Evolutionary conservation across 1,140 invertebrate genomes (phyloP).

Genomic region (Platorchestia sp.): DNA sequence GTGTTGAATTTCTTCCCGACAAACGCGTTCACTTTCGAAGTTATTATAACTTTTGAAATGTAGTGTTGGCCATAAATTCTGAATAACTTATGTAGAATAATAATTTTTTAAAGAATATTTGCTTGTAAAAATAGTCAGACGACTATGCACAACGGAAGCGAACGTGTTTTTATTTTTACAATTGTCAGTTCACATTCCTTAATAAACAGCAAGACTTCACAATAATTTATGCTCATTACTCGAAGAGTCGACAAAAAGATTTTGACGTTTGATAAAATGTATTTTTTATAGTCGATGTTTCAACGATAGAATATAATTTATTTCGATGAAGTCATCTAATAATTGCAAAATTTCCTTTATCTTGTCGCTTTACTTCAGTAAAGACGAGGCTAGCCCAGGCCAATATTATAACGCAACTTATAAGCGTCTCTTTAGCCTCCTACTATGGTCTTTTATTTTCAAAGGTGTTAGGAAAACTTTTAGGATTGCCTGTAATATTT

Average conservation of each 20-base stretch:
- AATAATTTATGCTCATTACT: constrained; percentile 40
- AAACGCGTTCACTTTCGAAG: neutral
- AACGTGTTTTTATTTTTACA: neutral
- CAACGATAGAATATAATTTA: neutral
- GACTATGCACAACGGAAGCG: neutral
- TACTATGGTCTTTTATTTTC: neutral
- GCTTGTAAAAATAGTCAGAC: neutral
- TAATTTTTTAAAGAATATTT: neutral
- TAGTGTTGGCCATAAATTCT: neutral
- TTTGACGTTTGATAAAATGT: neutral
- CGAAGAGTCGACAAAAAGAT: neutral
- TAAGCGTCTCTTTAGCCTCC: neutral
- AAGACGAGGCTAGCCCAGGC: constrained; percentile 43
- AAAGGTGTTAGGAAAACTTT: neutral
- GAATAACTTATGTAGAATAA: neutral
- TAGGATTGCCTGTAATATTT: neutral
- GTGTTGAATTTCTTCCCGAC: neutral
- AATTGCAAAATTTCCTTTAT: constrained; percentile 23
- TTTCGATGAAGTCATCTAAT: neutral
- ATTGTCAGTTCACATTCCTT: constrained; percentile 52
- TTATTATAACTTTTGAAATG: neutral
- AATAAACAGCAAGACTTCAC: constrained; percentile 38
- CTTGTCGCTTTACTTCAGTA: constrained; percentile 26
- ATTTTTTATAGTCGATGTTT: neutral
- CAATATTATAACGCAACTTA: constrained; percentile 39